Evolutionary conservation across 2,797 vertebrate genomes (phyloP).

Genomic region (Dallia pectoralis): DNA sequence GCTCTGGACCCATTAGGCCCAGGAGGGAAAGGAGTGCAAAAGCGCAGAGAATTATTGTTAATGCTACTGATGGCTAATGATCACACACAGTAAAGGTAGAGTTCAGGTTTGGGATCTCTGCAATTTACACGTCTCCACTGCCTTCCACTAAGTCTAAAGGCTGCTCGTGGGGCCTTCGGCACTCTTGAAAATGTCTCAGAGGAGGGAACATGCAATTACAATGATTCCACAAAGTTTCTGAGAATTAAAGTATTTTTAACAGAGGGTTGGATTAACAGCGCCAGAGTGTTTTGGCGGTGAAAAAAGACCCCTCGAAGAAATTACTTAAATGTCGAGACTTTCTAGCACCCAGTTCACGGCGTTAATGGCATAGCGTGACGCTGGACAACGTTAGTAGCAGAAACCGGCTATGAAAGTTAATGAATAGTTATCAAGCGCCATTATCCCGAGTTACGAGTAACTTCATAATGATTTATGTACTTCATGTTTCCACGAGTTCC

Average conservation of each 20-base stretch:
- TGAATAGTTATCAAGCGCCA: slow-evolving; percentile 57
- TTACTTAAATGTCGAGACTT: slow-evolving; percentile 16
- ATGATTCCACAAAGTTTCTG: background rate
- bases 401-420: slow-evolving; percentile 57
- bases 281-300: background rate
- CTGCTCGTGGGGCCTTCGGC: background rate
- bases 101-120: background rate
- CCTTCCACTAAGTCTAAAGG: slow-evolving; percentile 3
- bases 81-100: slow-evolving; percentile 38
- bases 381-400: slow-evolving; percentile 45
- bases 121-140: background rate
- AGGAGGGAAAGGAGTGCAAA: slow-evolving; percentile 46
- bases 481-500: slow-evolving; percentile 41
- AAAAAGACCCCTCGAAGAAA: background rate
- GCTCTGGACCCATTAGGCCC: slow-evolving; percentile 65
- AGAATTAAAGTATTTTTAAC: background rate
- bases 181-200: background rate
- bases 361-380: slow-evolving; percentile 26
- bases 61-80: slow-evolving; percentile 57
- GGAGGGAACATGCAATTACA: background rate
- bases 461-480: slow-evolving; percentile 4
- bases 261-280: background rate
- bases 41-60: slow-evolving; percentile 57
- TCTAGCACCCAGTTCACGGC: slow-evolving; percentile 38
- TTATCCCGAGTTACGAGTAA: slow-evolving; percentile 42